Evolutionary conservation across 2,888 invertebrate genomes (phyloP).

Genomic region (Galeruca laticollis): DNA sequence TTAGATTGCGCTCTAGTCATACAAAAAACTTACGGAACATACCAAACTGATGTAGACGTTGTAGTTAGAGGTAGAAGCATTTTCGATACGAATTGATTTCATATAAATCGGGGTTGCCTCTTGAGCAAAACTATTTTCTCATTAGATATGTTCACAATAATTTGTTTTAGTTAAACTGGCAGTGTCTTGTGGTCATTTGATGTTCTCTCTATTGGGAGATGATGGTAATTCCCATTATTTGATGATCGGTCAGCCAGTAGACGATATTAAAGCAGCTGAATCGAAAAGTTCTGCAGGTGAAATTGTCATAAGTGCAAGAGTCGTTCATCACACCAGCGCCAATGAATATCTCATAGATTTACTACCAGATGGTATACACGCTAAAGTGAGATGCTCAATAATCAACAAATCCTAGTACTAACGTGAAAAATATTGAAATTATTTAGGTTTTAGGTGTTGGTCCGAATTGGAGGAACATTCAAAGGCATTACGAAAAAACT

Average conservation of each 20-base stretch:
- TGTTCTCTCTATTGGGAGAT: conserved; percentile 72
- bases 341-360: conserved; percentile 72
- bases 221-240: conserved; percentile 70
- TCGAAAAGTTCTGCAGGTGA: conserved; percentile 71
- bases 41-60: conserved; percentile 74
- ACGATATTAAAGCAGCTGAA: conserved; percentile 71
- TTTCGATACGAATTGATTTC: too few species aligned
- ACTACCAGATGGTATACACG: conserved; percentile 70
- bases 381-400: conserved; percentile 61
- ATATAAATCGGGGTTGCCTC: too few species aligned
- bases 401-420: too few species aligned
- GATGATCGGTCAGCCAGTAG: conserved; percentile 73
- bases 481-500: conserved; percentile 50
- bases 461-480: conserved; percentile 61
- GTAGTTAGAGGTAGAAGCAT: conserved; percentile 73
- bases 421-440: too few species aligned
- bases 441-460: conserved; percentile 61
- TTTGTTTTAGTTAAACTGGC: conserved; percentile 70
- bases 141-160: background rate
- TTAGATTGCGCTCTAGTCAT: conserved; percentile 77
- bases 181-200: conserved; percentile 72
- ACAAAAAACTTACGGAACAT: conserved; percentile 75
- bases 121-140: too few species aligned
- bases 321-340: conserved; percentile 73
- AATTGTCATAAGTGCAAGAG: conserved; percentile 71